A percentile compares a stretch with the other conserved stretches of the same genome.
Evolutionary conservation across 2,113 vertebrate species (phyloP).

Genomic region (Phasianus colchicus): DNA sequence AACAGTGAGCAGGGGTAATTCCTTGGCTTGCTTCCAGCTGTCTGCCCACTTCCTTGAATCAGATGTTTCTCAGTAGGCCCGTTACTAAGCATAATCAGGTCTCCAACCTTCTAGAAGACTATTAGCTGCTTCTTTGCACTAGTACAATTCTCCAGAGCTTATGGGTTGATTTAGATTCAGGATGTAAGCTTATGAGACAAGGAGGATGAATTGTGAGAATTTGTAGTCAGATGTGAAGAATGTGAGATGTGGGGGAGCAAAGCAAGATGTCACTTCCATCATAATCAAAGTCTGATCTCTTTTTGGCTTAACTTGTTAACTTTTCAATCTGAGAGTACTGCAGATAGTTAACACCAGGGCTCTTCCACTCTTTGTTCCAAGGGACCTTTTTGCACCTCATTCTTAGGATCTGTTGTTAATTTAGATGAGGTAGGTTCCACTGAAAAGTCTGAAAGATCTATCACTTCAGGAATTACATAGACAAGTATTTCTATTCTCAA

Average conservation of each 20-base stretch:
- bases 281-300: neutral
- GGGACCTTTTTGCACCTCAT: neutral
- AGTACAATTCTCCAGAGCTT: neutral
- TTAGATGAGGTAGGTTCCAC: neutral
- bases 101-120: neutral
- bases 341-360: neutral
- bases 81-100: neutral
- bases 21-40: neutral
- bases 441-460: neutral
- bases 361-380: neutral
- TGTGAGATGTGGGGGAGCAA: neutral
- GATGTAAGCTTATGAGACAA: neutral
- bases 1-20: neutral
- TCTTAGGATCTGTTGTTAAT: neutral
- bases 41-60: neutral
- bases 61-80: neutral
- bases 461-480: neutral
- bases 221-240: neutral
- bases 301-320: neutral
- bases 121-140: neutral
- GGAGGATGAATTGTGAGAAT: neutral
- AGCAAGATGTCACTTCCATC: neutral
- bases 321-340: neutral
- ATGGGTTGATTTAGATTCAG: neutral
- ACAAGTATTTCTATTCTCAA: neutral